Evolutionary conservation across 1,140 invertebrate species (phyloP), one percentile per base, ranked within the genome.

Genomic region (Neodiprion pinetum): DNA sequence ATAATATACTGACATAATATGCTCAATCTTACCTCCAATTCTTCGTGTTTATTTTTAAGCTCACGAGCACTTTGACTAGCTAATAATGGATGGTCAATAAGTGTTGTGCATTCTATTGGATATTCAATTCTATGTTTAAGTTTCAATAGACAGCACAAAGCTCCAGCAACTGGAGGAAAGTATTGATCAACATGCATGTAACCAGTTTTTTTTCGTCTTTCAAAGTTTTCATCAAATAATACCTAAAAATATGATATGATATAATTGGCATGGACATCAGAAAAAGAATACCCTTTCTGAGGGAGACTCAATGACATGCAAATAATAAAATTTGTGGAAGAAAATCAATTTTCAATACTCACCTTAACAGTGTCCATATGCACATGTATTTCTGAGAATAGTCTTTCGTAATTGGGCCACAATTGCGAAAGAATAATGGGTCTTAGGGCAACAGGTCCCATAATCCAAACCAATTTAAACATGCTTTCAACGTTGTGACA

Each of bases 161-260:
- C 88, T 9, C 95, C 94, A 70, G 93, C 90, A 1, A 95, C 91
- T 40, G 92, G 92, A 1, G 95, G 94, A 84, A 93, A 92, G 83
- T 94, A 92, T 21, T 90, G 86, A 82, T 95, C 92, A 7, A 93
- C 90, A 76, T 90, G 89, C 14, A 90, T 88, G 69, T 83, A 71
- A 14, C 88, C 87, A 49, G 84, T 86, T 17, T 87, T 80, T 78
- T 85, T 88, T 80, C 78, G 89, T 83, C 78, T 89, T 83, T 79
- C 75, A 14, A 85, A 77, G 70, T 85, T 85, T 53, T 82, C 74
- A 76, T 88, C 85, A 61, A 83, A 83, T 8, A 86, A 72, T 23
- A 79, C 48, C 87, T 88, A 11, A 2, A 53, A 9, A 70, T 72
- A 76, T 28, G 67, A 74, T 17, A 69, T 10, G 8, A 50, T 74